These are phyloP conservation scores for Micrasema longulum DNA, from an alignment of 1,140 invertebrate species.

Conservation along the genomic window DNA sequence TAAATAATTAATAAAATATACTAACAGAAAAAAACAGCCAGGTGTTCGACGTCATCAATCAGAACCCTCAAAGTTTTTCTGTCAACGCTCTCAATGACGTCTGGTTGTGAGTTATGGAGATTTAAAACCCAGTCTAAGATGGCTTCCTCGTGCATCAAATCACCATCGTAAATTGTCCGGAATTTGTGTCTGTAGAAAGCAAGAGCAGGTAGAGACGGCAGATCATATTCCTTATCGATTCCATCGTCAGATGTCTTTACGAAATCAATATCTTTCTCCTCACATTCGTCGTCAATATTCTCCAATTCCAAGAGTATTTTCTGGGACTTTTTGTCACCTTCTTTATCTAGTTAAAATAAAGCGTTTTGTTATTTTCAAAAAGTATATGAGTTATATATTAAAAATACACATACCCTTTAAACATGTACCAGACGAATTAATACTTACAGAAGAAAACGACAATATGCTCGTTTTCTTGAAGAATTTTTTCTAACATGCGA, in stretches of 20 bases:
- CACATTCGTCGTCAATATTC: constrained; percentile 95
- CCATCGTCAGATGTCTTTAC: constrained; percentile 93
- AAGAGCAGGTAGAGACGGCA: constrained; percentile 83
- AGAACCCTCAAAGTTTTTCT: constrained; percentile 89
- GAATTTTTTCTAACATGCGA: constrained; percentile 91
- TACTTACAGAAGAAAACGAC: constrained; percentile 94
- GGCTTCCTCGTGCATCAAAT: constrained; percentile 91
- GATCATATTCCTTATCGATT: constrained; percentile 90
- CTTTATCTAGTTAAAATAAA: constrained; percentile 74
- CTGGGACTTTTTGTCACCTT: constrained; percentile 90
- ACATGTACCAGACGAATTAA: too few relatives aligned
- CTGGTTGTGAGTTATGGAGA: constrained; percentile 84
- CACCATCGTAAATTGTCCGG: constrained; percentile 86
- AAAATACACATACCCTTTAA: constrained; percentile 22
- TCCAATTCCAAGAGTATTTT: constrained; percentile 91
- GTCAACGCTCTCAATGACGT: constrained; percentile 93
- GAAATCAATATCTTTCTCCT: constrained; percentile 92
- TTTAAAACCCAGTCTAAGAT: constrained; percentile 92
- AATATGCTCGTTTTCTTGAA: constrained; percentile 88
- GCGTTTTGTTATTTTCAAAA: too few relatives aligned
- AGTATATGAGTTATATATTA: not conserved
- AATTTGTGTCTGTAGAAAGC: constrained; percentile 93
- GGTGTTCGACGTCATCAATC: constrained; percentile 90
- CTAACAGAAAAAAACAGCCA: constrained; percentile 94
- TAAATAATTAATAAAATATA: constrained; percentile 56